Percentiles rank a stretch among this genome's conserved stretches.
Conservation (phyloP, 2,113 vertebrate genomes). For the Nesogale talazaci region DNA sequence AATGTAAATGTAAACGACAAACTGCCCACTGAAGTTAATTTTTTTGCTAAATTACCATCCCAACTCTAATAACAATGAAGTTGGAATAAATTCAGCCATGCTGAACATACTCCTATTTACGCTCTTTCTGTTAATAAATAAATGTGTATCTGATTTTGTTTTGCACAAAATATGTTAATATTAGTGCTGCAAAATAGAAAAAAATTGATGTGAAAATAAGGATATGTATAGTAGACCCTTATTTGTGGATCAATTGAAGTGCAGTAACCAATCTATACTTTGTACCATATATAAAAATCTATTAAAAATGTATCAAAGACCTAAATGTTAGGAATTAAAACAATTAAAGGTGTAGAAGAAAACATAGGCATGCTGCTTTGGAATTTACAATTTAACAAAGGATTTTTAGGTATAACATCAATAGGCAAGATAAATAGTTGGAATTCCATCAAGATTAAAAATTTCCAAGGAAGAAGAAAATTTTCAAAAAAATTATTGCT, state of each 20-base stretch:
- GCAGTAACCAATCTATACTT: neutral
- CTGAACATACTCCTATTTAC: neutral
- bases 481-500: too few relatives aligned
- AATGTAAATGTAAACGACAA: constrained; percentile 32
- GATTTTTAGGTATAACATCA: neutral
- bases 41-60: neutral
- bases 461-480: neutral
- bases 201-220: constrained; percentile 13
- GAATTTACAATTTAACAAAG: neutral
- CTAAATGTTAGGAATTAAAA: neutral
- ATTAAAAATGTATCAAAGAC: neutral
- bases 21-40: neutral
- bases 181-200: neutral
- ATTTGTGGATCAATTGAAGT: neutral
- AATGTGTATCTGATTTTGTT: constrained; percentile 25
- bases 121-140: neutral
- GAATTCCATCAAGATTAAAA: neutral
- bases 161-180: constrained; percentile 44
- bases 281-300: neutral
- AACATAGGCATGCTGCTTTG: neutral
- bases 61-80: neutral
- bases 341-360: neutral
- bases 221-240: neutral
- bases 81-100: constrained; percentile 20
- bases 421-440: neutral